These are phyloP conservation scores for Diorhabda carinulata DNA, from an alignment of 1,140 invertebrate genomes.

Conservation along the genomic window DNA sequence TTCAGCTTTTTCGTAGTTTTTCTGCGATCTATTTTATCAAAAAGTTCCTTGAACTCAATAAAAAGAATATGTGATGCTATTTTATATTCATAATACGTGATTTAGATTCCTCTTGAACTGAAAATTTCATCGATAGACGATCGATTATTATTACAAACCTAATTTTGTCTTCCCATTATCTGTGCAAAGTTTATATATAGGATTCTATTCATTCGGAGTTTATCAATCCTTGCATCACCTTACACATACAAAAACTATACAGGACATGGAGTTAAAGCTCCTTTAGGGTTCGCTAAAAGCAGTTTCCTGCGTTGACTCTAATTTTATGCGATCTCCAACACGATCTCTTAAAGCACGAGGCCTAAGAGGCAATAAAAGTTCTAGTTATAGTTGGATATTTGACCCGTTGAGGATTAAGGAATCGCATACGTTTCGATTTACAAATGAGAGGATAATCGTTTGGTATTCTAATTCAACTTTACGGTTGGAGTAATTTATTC, in stretches of 20 bases:
- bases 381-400: not conserved
- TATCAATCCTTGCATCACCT: not conserved
- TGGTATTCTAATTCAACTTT: not conserved
- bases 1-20: too few relatives aligned
- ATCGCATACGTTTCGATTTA: slow-evolving; percentile 6
- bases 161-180: too few relatives aligned
- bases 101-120: too few relatives aligned
- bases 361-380: not conserved
- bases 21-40: too few relatives aligned
- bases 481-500: too few relatives aligned
- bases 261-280: not conserved
- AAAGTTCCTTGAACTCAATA: too few relatives aligned
- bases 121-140: too few relatives aligned
- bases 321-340: slow-evolving; percentile 2
- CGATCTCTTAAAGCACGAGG: not conserved
- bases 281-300: not conserved
- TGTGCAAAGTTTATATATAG: too few relatives aligned
- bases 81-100: too few relatives aligned
- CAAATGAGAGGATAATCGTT: not conserved
- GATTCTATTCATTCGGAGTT: too few relatives aligned
- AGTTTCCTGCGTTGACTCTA: not conserved
- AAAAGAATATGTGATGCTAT: too few relatives aligned
- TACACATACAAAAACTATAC: not conserved
- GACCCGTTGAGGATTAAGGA: not conserved
- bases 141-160: too few relatives aligned